Base-by-base conservation (phyloP, 1,140 invertebrate genomes). In the Apocrypta bakeri region DNA sequence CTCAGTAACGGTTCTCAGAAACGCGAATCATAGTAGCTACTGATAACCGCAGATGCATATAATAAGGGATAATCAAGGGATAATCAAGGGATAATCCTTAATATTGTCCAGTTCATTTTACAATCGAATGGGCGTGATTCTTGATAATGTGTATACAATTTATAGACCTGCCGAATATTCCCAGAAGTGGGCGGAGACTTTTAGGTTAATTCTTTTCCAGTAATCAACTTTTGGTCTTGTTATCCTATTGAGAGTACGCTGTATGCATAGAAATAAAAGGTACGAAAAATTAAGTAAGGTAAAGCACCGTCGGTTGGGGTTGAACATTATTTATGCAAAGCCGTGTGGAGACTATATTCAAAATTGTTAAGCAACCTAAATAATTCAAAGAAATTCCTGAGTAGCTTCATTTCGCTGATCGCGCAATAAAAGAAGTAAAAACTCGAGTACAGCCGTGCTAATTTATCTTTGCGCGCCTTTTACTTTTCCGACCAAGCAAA, bases 381-480 rank as follows among this genome's bases (percentile, higher is more conserved):
- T 81, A 31, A 68, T 74, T 68, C 33, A 75, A 74, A 66, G 33
- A 37, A 25, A 48, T 66, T 42, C 56, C 12, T 24, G 56, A 0
- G 27, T 25, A 27, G 64, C 69, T n/a, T 40, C 31, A 68, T 83
- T 80, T 76, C 81, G 27, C 37, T 24, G 11, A 72, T 33, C 56
- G 31, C 84, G 21, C 40, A 1, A 61, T 37, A 37, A 81, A 68
- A 64, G 42, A 66, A 68, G 9, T 2, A 29, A 3, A 31, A 33
- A 74, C 29, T 27, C 17, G 7, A 66, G 31, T 25, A 73, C 11
- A 48, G 78, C 77, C 84, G 85, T 83, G 86, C 81, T 86, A 88
- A 88, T 87, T 88, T 88, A 88, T 88, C 86, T 87, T n/a, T 84
- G 31, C 48, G 31, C 66, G 76, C 27, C 84, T 80, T 64, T 48